A percentile compares a stretch with the other conserved stretches of the same genome.
These are phyloP conservation scores for Bhutanitis thaidina DNA, from an alignment of 2,888 invertebrate genomes.

Conservation along the genomic window DNA sequence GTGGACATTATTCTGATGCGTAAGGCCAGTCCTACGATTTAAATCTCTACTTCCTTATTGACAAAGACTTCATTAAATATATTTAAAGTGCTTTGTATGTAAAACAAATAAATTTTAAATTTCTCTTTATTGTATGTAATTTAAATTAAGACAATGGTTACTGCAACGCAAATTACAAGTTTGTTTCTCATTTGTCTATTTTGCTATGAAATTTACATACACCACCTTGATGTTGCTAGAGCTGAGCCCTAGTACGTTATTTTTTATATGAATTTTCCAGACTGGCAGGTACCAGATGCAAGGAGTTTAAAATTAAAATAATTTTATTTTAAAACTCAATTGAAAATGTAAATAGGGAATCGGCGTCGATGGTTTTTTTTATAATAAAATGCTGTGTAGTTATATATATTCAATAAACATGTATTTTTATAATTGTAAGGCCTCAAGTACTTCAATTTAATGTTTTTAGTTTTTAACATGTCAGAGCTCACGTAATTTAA, in stretches of 20 bases:
- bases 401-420: no score
- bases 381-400: no score
- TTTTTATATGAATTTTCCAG: not conserved
- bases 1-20: no score
- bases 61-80: no score
- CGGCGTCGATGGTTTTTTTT: no score
- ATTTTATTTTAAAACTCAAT: not conserved
- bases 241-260: not conserved
- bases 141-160: not conserved
- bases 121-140: no score
- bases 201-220: not conserved
- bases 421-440: constrained; percentile 24
- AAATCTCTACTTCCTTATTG: no score
- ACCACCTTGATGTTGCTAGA: not conserved
- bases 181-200: not conserved
- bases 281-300: constrained; percentile 19
- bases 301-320: not conserved
- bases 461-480: constrained; percentile 26
- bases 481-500: constrained; percentile 30
- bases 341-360: constrained; percentile 4
- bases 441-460: constrained; percentile 61
- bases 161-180: not conserved
- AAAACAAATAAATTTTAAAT: no score
- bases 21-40: no score
- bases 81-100: no score